Evolutionary conservation across 1,140 invertebrate genomes (phyloP), one percentile per base, ranked within the genome.

Genomic region (Lerema accius): DNA sequence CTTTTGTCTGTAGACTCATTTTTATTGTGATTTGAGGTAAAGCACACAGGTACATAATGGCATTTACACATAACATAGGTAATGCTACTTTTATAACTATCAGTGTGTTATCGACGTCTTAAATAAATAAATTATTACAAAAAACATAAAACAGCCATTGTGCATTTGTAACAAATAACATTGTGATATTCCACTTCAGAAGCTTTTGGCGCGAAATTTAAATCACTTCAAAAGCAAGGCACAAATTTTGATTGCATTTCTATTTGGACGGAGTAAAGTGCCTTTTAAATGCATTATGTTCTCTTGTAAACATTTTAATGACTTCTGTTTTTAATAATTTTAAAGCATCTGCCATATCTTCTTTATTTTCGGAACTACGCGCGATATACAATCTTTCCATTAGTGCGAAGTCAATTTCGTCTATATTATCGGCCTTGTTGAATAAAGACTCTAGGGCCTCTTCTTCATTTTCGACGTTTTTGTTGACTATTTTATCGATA

Each of bases 341-440:
- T 5, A 91, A 69, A 55, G 71, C 73, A 48, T 86, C 80, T 3
- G 64, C 59, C 50, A 91, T 86, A 65, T 85, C 77, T 28, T 89
- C 82, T 63, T 78, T 85, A 53, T 83, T 80, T 65, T 82, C 82
- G 0, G 78, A 78, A 48, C 85, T 83, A 3, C 77, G 73, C 4
- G 84, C 81, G 7, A 72, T 78, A 4, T 73, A 76, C 16, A 92
- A 16, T 62, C 75, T 81, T 69, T 90, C 85, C 78, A 91, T 85
- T 28, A 80, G 75, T 7, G 82, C 83, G 40, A 87, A 88, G 71
- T 90, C 89, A 7, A 91, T 59, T 45, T 90, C 87, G 43, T 91
- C 85, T 56, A 91, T 83, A 32, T 73, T 77, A 28, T 91, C 85
- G 14, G 89, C 85, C 9, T 84, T 75, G 43, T 86, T 77, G 4